phyloP scores from a whole-genome alignment of 1,140 invertebrate genomes.

The Paracyclopina nana region DNA sequence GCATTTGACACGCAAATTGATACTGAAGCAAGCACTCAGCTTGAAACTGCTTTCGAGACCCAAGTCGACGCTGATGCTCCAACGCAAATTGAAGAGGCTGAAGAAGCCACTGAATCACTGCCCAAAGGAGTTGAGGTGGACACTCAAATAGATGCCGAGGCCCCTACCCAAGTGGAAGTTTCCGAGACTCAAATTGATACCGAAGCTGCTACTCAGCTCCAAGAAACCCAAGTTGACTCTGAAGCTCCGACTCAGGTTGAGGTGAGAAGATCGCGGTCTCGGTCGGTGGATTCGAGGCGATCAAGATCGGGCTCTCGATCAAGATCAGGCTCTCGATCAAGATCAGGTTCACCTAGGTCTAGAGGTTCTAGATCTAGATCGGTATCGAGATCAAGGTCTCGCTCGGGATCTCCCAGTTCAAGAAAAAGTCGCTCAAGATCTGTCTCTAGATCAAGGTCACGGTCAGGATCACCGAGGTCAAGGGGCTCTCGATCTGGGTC shows the following conservation, averaged over 20 bases:
- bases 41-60: no score
- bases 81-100: no score
- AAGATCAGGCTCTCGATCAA: neutral
- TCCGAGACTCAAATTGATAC: neutral
- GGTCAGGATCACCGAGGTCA: neutral
- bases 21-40: neutral
- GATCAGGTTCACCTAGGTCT: neutral
- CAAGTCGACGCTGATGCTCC: no score
- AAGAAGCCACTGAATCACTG: no score
- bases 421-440: neutral
- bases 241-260: neutral
- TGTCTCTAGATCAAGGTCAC: neutral
- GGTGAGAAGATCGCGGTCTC: no score
- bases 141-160: no score
- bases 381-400: neutral
- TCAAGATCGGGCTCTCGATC: neutral
- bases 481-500: neutral
- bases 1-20: neutral
- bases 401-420: neutral
- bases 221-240: neutral
- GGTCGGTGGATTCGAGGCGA: neutral
- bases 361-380: slow-evolving; percentile 3
- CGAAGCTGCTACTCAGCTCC: slow-evolving; percentile 2
- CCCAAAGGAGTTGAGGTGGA: no score
- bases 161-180: no score